Percentiles rank a stretch among this genome's conserved stretches.
Evolutionary conservation across 2,113 vertebrate species (phyloP).

Genomic region (Hymenochirus boettgeri): DNA sequence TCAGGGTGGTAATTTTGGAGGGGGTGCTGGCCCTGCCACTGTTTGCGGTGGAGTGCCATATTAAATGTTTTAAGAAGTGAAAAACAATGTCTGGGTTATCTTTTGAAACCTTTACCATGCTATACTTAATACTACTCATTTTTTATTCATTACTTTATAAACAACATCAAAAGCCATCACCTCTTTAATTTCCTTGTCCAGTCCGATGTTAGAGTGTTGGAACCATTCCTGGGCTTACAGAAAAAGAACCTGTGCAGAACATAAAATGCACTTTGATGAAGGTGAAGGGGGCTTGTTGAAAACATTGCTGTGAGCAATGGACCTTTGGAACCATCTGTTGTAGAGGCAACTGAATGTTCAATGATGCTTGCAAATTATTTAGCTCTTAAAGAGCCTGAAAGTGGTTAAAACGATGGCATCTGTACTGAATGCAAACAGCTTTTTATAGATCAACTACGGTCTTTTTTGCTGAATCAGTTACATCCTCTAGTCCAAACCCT

Average conservation of each 20-base stretch:
- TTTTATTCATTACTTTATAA: not conserved
- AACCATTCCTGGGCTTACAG: constrained; percentile 9
- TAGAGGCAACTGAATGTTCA: constrained; percentile 83
- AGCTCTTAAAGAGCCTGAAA: constrained; percentile 87
- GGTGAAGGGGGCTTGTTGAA: constrained; percentile 88
- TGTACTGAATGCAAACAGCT: constrained; percentile 82
- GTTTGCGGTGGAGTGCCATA: no score
- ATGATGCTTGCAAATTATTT: constrained; percentile 92
- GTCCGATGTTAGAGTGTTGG: not conserved
- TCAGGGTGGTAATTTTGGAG: no score
- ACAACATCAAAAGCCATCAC: not conserved
- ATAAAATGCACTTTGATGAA: constrained; percentile 74
- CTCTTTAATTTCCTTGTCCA: not conserved
- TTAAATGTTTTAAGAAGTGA: no score
- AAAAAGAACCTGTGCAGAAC: constrained; percentile 62
- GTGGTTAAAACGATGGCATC: constrained; percentile 86
- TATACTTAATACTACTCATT: not conserved
- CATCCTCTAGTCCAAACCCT: not conserved
- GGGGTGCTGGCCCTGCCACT: no score
- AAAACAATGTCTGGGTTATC: no score
- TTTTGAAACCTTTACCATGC: not conserved
- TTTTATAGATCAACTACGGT: constrained; percentile 89
- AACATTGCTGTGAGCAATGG: constrained; percentile 88
- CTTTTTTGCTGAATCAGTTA: constrained; percentile 59
- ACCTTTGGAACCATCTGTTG: constrained; percentile 89